phyloP scores from a whole-genome alignment of 2,888 invertebrate species.

The Hypsopygia costalis region DNA sequence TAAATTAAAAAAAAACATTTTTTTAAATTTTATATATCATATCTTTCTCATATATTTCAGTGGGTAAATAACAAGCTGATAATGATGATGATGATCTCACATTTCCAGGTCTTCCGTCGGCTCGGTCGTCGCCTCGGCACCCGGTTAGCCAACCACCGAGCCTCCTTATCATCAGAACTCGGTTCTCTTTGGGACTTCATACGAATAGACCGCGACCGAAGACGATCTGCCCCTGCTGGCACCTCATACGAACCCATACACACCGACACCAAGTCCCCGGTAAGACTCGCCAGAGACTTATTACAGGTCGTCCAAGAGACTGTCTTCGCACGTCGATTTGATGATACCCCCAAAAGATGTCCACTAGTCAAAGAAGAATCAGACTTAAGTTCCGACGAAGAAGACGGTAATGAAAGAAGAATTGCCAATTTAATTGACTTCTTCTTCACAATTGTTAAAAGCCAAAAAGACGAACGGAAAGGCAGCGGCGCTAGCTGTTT shows the following conservation, averaged over 20 bases:
- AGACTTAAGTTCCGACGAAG: constrained; percentile 61
- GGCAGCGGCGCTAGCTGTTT: constrained; percentile 68
- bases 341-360: constrained; percentile 55
- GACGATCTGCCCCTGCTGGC: constrained; percentile 54
- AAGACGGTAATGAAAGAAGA: constrained; percentile 59
- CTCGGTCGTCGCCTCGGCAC: constrained; percentile 63
- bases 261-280: constrained; percentile 53
- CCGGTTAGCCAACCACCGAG: constrained; percentile 65
- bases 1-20: too few relatives aligned
- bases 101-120: constrained; percentile 53
- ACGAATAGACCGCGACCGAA: constrained; percentile 50
- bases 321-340: constrained; percentile 53
- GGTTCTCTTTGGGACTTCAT: constrained; percentile 74
- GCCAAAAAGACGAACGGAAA: constrained; percentile 66
- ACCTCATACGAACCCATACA: constrained; percentile 48
- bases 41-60: too few relatives aligned
- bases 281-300: constrained; percentile 61
- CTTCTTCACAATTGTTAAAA: constrained; percentile 74
- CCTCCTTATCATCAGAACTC: constrained; percentile 64
- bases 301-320: constrained; percentile 73
- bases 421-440: constrained; percentile 73
- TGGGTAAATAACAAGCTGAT: too few relatives aligned
- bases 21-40: too few relatives aligned
- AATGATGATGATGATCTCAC: too few relatives aligned
- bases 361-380: constrained; percentile 71